Evolutionary conservation across 35 echinoderm and acorn worm species (phyloP).

Genomic region (Ophiothrix spiculata): DNA sequence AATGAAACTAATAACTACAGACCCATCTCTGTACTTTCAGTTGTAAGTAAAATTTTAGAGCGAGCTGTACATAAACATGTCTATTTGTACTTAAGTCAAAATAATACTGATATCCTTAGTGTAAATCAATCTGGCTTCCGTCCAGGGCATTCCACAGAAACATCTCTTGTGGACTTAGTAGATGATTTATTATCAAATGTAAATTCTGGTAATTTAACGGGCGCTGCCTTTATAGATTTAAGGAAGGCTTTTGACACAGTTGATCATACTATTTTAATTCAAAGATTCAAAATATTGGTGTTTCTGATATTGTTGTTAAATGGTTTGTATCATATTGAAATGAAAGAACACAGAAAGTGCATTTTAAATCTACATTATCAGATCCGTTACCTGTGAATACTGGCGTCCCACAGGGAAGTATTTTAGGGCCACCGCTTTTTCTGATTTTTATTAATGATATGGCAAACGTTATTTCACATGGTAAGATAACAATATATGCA

Average conservation of each 20-base stretch:
- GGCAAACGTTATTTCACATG: too few relatives aligned
- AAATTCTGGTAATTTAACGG: conserved; percentile 1
- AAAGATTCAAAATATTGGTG: conserved; percentile 17
- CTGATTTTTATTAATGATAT: too few relatives aligned
- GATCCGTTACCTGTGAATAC: too few relatives aligned
- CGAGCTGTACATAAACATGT: conserved; percentile 30
- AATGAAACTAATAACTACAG: conserved; percentile 23
- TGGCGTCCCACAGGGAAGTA: too few relatives aligned
- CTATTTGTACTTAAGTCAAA: neutral
- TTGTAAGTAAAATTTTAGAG: conserved; percentile 42
- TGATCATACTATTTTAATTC: conserved; percentile 7
- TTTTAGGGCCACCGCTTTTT: too few relatives aligned
- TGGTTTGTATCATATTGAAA: conserved; percentile 15
- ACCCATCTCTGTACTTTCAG: conserved; percentile 50
- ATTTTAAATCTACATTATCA: too few relatives aligned
- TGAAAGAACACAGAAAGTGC: conserved; percentile 11
- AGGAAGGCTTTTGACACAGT: conserved; percentile 30
- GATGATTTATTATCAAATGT: conserved; percentile 3
- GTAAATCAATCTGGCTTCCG: conserved; percentile 29
- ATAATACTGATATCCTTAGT: conserved; percentile 3
- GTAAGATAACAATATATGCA: too few relatives aligned
- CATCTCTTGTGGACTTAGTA: neutral
- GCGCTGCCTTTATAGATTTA: conserved; percentile 15
- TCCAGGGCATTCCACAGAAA: conserved; percentile 15
- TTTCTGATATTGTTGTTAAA: neutral